Conservation (phyloP, 1,140 invertebrate species). For the Diabrotica undecimpunctata region DNA sequence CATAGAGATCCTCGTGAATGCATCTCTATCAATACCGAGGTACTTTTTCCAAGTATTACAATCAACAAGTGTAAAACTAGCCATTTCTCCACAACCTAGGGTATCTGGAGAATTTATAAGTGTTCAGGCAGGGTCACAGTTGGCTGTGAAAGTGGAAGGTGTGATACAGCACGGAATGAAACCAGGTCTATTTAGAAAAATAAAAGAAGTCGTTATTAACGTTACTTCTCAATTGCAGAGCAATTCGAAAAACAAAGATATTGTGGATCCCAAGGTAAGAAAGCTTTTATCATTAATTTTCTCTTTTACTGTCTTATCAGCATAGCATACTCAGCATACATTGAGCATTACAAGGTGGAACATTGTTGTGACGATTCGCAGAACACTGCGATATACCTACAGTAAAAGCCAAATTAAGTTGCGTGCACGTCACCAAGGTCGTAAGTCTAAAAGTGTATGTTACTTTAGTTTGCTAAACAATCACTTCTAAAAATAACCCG, state of each 20-base stretch:
- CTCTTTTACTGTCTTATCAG: neutral
- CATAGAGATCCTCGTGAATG: slow-evolving; percentile 61
- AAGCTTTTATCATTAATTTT: neutral
- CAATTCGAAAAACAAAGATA: slow-evolving; percentile 41
- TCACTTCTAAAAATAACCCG: too few relatives aligned
- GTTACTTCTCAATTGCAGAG: slow-evolving; percentile 61
- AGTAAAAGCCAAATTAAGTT: too few relatives aligned
- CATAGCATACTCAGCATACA: too few relatives aligned
- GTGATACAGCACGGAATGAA: slow-evolving; percentile 71
- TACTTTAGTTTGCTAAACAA: too few relatives aligned
- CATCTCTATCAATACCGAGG: slow-evolving; percentile 71
- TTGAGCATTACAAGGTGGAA: too few relatives aligned
- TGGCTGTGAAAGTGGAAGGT: slow-evolving; percentile 84
- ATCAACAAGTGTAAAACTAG: slow-evolving; percentile 75
- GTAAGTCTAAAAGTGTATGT: too few relatives aligned
- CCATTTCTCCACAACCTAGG: slow-evolving; percentile 78
- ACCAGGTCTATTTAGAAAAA: slow-evolving; percentile 64
- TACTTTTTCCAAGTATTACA: slow-evolving; percentile 88
- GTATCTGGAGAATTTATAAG: slow-evolving; percentile 72
- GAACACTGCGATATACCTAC: too few relatives aligned
- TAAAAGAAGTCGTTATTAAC: slow-evolving; percentile 67
- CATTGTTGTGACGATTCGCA: too few relatives aligned
- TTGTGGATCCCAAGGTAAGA: slow-evolving; percentile 36
- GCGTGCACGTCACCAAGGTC: too few relatives aligned
- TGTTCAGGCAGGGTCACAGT: slow-evolving; percentile 70